Base-by-base conservation (phyloP, 2,113 vertebrate genomes). In the Paradoxurus hermaphroditus region DNA sequence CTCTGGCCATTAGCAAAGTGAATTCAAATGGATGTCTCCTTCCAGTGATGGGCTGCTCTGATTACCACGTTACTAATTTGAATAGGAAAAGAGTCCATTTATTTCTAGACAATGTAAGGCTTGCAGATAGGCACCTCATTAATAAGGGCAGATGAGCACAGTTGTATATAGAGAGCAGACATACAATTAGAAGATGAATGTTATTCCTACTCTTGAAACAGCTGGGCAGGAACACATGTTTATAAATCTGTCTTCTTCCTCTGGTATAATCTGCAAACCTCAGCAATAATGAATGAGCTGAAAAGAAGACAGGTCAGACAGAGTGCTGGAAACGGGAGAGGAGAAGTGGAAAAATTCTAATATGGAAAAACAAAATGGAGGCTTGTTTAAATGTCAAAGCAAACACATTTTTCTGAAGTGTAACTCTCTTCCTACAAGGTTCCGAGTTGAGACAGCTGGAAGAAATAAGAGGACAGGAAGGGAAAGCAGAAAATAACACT, bases 241-340 rank as follows among this genome's bases (percentile, higher is more conserved):
- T 97, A 98, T 97, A 97, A 98, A 97, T 96, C 96, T 97, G 82
- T 85, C 94, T 67, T 94, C 77, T 96, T 98, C 73, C 92, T 97
- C 81, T 0, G 4, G 31, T 72, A 87, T 77, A 93, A 95, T 68
- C 98, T 98, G 96, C 90, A 97, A 97, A 92, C 85, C 10, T 0
- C 65, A 53, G 73, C 75, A 81, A 92, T 97, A 96, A 97, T 82
- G 88, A 95, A 97, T 81, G 85, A 95, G 86, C 53, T 67, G 18
- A 95, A 91, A 81, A 92, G 59, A 77, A 88, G 77, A 78, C 87
- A 94, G 83, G 85, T 67, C 72, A 87, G 78, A 91, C 9, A 88
- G 21, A 94, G 18, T 46, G 75, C 79, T 95, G 65, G 90, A 70
- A 85, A 68, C 46, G 79, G 23, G n/a, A 29, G n/a, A 93, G 19